phyloP scores from a whole-genome alignment of 64 coral and sea anemone species.

The Anthopleura sola region DNA sequence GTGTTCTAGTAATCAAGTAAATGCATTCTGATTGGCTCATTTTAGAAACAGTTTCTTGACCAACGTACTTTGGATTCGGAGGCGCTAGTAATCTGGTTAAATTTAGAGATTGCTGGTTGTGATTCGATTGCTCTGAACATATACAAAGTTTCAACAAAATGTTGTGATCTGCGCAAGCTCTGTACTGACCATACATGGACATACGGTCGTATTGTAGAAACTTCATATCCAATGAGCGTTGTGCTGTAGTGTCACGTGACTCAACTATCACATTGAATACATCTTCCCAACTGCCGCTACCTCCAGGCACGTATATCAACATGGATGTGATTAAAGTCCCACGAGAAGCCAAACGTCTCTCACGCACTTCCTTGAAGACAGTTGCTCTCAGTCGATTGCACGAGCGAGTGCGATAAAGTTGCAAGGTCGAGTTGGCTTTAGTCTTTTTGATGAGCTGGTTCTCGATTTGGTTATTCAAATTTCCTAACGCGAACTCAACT shows the following conservation, averaged over 20 bases:
- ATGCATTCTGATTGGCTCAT: background rate
- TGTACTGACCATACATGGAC: constrained; percentile 52
- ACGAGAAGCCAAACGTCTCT: background rate
- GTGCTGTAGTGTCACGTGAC: constrained; percentile 12
- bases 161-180: constrained; percentile 37
- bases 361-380: constrained; percentile 39
- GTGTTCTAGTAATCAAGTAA: constrained; percentile 3
- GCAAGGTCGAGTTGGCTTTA: background rate
- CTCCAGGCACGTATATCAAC: constrained; percentile 16
- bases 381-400: constrained; percentile 37
- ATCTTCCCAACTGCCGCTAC: constrained; percentile 12
- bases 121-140: constrained; percentile 18
- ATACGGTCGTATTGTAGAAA: constrained; percentile 36
- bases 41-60: constrained; percentile 4
- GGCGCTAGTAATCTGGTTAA: background rate
- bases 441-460: background rate
- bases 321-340: constrained; percentile 28
- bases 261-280: constrained; percentile 28
- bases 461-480: constrained; percentile 26
- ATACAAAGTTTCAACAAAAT: constrained; percentile 52
- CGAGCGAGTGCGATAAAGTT: background rate
- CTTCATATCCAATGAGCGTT: constrained; percentile 36
- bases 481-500: constrained; percentile 42
- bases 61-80: constrained; percentile 12
- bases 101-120: background rate